Base-by-base conservation (phyloP, 2,113 vertebrate genomes). In the Pelecanus crispus region DNA sequence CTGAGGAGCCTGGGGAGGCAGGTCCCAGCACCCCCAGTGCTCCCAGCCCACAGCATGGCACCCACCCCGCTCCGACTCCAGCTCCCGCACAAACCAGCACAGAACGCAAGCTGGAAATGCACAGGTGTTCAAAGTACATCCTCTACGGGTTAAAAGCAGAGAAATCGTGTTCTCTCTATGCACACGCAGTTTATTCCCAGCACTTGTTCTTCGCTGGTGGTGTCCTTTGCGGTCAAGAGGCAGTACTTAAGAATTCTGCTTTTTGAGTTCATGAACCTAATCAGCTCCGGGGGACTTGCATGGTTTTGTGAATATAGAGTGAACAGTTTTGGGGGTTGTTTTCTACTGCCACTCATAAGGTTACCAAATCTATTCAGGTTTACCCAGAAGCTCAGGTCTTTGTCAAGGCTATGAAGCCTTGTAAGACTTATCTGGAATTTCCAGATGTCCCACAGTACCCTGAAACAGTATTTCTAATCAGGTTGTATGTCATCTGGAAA, bases 31-130 rank as follows among this genome's bases (percentile, higher is more conserved):
- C 15, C 10, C 16, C 32, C 36, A 11, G 32, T 25, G 40, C 47
- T 85, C 26, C 42, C 45, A 45, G 34, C 20, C 14, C 36, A 8
- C 38, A 28, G 63, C 1, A 11, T 2, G 24, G 26, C 36, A 32
- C 56, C 6, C 2, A n/a, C 13, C 56, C 81, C 1, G 2, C 53
- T 40, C 5, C 0, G 25, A 13, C 26, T 42, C 53, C 7, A 1
- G 24, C 40, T n/a, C 4, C 15, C 2, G 9, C 58, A 32, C 29
- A 62, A 13, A 20, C 9, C 38, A 66, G 72, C 20, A 6, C 58
- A 21, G n/a, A 47, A 42, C 11, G 5, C 50, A 13, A 17, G 40
- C 16, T 26, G 47, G 40, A 78, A 49, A 32, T 10, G 13, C 21
- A 17, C 45, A 13, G 22, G 17, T 2, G 14, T 16, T 28, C 36